Evolutionary conservation across 1,140 invertebrate genomes (phyloP), one percentile per base, ranked within the genome.

Genomic region (Adoxophyes honmai): DNA sequence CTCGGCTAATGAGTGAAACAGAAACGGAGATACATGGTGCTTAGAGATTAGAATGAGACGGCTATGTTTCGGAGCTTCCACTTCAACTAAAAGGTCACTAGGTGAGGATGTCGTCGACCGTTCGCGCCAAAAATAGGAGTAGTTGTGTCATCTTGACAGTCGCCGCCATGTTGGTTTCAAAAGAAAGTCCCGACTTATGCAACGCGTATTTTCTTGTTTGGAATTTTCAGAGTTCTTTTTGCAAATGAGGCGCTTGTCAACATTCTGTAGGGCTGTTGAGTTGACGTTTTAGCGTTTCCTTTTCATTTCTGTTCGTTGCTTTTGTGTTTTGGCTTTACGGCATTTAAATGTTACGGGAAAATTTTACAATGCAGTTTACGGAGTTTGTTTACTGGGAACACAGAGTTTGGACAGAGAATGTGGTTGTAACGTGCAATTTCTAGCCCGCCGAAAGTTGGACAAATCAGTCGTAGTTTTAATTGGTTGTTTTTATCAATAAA

Each of bases 41-140:
- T n/a, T n/a, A n/a, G n/a, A n/a, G 9, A 35, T 18, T 6, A 13
- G 51, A 59, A n/a, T 16, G 57, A n/a, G 51, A 59, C 51, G 11
- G 13, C 0, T 34, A 8, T 52, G 38, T 6, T 9, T 9, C 14
- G 6, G 2, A 8, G 36, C 16, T 36, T 16, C 13, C 7, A 34
- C 36, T 53, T 52, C 9, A 34, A 18, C 35, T 34, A 53, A 59
- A 59, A 59, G 57, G 57, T 53, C 51, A 59, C 16, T 59, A 42
- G 57, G 57, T 59, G 51, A 59, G 11, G 15, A n/a, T 15, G 57
- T 59, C 57, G 57, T 48, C 57, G 57, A 59, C 57, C 57, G 48
- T 59, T 59, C 21, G 21, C 56, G 56, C 56, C 34, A 52, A 52
- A 52, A 52, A 52, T 52, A 52, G 42, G 15, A 6, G 34, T 8